Base-by-base conservation (phyloP, 2,797 vertebrate species). In the Sebastes steindachneri region DNA sequence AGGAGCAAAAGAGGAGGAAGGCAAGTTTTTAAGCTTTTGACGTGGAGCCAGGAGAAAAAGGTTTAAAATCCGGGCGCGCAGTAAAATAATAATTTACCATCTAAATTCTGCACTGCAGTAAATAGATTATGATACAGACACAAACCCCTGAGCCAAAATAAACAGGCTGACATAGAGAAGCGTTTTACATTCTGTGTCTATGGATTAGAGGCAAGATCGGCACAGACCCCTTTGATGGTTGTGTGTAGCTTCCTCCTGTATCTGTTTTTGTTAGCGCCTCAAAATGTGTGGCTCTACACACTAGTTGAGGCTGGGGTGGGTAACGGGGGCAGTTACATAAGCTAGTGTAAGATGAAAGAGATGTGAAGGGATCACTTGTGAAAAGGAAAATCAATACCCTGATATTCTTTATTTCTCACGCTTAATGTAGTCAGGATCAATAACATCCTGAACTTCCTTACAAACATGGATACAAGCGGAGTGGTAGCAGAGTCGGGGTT, bases 271-370 rank as follows among this genome's bases (percentile, higher is more conserved):
- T 86, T 67, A 55, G 77, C 59, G 29, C 66, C 66, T 88, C 72
- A 48, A 70, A 86, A 87, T 88, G 72, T 88, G 87, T 73, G 68
- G 70, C 51, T 74, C 77, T 51, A 57, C 62, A 57, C 85, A 79
- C 85, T 80, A 82, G 90, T 90, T 83, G 74, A 85, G 73, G 80
- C 77, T 73, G 85, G 92, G 90, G 86, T 88, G 77, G 86, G 90
- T 86, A 94, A 93, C 26, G 68, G 86, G 92, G 80, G 41, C 85
- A 83, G 89, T 95, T 95, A 94, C 82, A 85, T 95, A 95, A 95
- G 79, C 75, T 29, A 53, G 48, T 53, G 48, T 53, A 4, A 58
- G 77, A 92, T 91, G 80, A 91, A 91, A 90, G 73, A 79, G 75
- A 77, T 89, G 85, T 78, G 83, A 92, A 48, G 64, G 86, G 87